phyloP scores from a whole-genome alignment of 2,113 vertebrate genomes.

The Osmerus eperlanus region DNA sequence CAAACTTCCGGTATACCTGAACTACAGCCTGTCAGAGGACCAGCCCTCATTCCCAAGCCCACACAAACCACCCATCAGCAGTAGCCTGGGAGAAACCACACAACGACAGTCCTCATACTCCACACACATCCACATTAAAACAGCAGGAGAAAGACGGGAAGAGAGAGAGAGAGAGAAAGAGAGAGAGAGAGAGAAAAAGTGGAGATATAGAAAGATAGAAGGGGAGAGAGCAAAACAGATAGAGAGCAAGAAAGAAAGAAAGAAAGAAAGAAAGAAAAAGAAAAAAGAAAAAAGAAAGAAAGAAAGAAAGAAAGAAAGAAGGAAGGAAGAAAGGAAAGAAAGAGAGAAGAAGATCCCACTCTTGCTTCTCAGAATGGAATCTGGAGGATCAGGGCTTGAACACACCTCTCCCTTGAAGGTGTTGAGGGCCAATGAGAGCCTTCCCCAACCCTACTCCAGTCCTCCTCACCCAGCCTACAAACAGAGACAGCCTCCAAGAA shows the following conservation, averaged over 20 bases:
- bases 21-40: neutral
- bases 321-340: neutral
- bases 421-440: neutral
- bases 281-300: slow-evolving; percentile 2
- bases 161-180: slow-evolving; percentile 1
- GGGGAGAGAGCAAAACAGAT: neutral
- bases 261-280: slow-evolving; percentile 5
- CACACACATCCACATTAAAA: too few relatives aligned
- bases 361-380: neutral
- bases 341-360: neutral
- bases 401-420: neutral
- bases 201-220: neutral
- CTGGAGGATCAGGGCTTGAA: neutral
- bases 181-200: slow-evolving; percentile 1
- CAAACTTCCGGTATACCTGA: neutral
- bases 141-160: neutral
- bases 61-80: too few relatives aligned
- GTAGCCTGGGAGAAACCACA: too few relatives aligned
- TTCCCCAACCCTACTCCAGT: too few relatives aligned
- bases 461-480: too few relatives aligned
- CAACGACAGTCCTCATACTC: too few relatives aligned
- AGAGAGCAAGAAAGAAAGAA: neutral
- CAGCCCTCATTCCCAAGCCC: too few relatives aligned
- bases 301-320: slow-evolving; percentile 2
- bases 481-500: neutral